Conservation (phyloP, 1,140 invertebrate genomes). For the Papilio dardanus region DNA sequence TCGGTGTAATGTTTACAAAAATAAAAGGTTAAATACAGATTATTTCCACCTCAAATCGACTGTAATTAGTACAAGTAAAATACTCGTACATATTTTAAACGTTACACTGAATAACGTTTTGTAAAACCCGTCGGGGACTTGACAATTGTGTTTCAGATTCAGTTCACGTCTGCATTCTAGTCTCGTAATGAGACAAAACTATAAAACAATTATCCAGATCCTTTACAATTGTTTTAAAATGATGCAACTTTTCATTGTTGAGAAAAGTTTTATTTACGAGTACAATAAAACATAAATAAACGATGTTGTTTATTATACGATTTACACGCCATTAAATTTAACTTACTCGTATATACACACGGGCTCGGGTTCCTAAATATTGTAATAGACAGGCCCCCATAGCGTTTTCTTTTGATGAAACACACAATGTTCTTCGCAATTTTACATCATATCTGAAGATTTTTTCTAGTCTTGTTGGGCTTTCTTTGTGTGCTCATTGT, state of each 20-base stretch:
- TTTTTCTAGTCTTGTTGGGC: slow-evolving; percentile 39
- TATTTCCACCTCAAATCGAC: neutral
- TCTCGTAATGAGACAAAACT: slow-evolving; percentile 45
- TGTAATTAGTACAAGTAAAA: neutral
- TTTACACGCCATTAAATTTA: neutral
- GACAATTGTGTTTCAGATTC: slow-evolving; percentile 36
- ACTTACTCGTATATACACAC: neutral
- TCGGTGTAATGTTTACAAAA: no score
- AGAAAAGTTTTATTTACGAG: neutral
- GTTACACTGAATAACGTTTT: neutral
- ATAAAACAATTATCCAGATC: slow-evolving; percentile 40
- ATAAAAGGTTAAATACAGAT: no score
- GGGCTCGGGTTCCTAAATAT: neutral
- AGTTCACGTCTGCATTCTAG: slow-evolving; percentile 24
- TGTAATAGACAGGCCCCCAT: neutral
- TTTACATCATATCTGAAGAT: slow-evolving; percentile 43
- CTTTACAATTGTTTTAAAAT: neutral
- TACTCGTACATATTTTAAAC: neutral
- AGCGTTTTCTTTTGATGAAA: slow-evolving; percentile 8
- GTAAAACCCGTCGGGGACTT: slow-evolving; percentile 1
- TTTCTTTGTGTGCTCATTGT: slow-evolving; percentile 54
- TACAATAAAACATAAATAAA: neutral
- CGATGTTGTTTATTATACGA: neutral
- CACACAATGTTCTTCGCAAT: slow-evolving; percentile 40
- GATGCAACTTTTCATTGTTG: neutral